Base-by-base conservation (phyloP, 2,888 invertebrate species). In the Alloscopus bannaensis region DNA sequence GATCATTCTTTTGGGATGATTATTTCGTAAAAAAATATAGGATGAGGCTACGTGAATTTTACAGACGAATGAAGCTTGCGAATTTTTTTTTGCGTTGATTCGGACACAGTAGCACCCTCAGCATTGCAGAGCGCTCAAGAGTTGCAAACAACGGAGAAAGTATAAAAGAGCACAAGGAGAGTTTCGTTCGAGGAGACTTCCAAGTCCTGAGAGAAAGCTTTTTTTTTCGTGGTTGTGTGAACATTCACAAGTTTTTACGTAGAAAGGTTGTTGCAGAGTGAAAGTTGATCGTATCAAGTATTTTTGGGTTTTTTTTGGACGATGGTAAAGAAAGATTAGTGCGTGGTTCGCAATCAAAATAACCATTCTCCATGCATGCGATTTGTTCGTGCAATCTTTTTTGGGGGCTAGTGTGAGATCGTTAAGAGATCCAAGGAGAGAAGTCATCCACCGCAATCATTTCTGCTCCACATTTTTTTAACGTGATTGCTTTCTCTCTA, bases 151-250 rank as follows among this genome's bases (percentile, higher is more conserved):
- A 24, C 31, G 66, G 52, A 20, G 66, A 22, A 20, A 52, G 26
- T 22, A 4, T 57, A 55, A 45, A 22, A 45, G 28, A 70, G 78
- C 59, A 71, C 78, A 70, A 70, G 80, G 80, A 80, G 80, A 80
- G 80, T 80, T 80, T 80, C 80, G 75, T 75, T 80, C 80, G 80
- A 80, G 80, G 80, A 80, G 80, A 80, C 80, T 80, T 80, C 75
- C 80, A 80, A 80, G 75, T 76, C 80, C 70, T 80, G 80, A 80
- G 80, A 80, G 80, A 80, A 80, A 80, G 80, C 80, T 69, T 66
- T 66, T 2, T 65, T 40, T n/a, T n/a, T n/a, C n/a, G n/a, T n/a
- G n/a, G 8, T 76, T 57, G 31, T 65, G 78, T 52, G 64, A 59
- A 60, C 71, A 78, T 76, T 66, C 59, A 59, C 24, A n/a, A 22